Conservation (phyloP, 2,797 vertebrate genomes). For the Amblyopsis hoosieri region DNA sequence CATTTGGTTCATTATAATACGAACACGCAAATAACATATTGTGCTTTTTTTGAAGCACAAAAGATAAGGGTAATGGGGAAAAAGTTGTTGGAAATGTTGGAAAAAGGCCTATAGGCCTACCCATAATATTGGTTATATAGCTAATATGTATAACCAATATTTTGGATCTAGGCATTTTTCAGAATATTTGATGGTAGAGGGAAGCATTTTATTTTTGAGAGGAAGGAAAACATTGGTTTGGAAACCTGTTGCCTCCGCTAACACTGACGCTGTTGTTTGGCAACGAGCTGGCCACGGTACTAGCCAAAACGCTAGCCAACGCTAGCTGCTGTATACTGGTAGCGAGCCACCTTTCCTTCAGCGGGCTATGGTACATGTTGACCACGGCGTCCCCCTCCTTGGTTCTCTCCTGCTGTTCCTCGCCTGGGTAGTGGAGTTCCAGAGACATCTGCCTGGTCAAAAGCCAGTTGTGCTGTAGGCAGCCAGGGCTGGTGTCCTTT, state of each 20-base stretch:
- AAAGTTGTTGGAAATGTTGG: too few relatives aligned
- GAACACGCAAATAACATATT: slow-evolving; percentile 55
- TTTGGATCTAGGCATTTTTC: slow-evolving; percentile 20
- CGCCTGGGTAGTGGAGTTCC: slow-evolving; percentile 58
- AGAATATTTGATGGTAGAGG: slow-evolving; percentile 26
- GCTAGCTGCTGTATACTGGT: slow-evolving; percentile 54
- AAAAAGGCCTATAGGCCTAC: slow-evolving; percentile 12
- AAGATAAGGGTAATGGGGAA: slow-evolving; percentile 25
- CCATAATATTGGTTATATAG: too few relatives aligned
- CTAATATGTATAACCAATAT: not conserved
- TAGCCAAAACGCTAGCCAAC: slow-evolving; percentile 32
- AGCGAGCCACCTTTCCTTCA: slow-evolving; percentile 50
- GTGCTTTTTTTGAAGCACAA: slow-evolving; percentile 50
- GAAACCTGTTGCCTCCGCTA: slow-evolving; percentile 43
- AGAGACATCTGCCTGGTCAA: slow-evolving; percentile 65
- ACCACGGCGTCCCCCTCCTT: slow-evolving; percentile 46
- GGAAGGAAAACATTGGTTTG: slow-evolving; percentile 46
- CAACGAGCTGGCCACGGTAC: slow-evolving; percentile 39
- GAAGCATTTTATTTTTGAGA: slow-evolving; percentile 57
- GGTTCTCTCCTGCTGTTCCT: slow-evolving; percentile 54
- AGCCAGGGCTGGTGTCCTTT: slow-evolving; percentile 70
- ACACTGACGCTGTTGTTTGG: slow-evolving; percentile 58
- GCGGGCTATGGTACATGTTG: slow-evolving; percentile 60
- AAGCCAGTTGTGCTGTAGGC: slow-evolving; percentile 61
- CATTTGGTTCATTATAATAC: slow-evolving; percentile 61